These are phyloP conservation scores for Eptesicus fuscus DNA, from an alignment of 2,113 vertebrate species.

Conservation along the genomic window DNA sequence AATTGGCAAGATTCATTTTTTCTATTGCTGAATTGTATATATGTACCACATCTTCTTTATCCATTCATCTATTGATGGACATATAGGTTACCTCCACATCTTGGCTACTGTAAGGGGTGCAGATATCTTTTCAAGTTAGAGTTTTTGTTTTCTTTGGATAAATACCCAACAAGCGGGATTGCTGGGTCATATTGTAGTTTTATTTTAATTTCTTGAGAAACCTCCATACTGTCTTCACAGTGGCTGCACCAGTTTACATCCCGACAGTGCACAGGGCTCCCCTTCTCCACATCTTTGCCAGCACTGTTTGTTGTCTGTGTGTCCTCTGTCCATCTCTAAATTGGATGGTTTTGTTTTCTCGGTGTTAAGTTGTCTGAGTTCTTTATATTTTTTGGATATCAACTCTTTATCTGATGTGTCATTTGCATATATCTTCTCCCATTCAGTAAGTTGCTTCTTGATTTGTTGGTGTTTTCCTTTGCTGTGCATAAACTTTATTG, in stretches of 20 bases:
- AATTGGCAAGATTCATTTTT: not conserved
- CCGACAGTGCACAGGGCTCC: not conserved
- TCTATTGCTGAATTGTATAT: not conserved
- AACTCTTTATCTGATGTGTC: not conserved
- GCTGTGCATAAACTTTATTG: not conserved
- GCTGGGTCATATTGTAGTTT: not conserved
- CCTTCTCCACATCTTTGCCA: not conserved
- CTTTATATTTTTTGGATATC: not conserved
- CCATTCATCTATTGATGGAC: not conserved
- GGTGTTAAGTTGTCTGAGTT: not conserved
- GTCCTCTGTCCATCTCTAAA: not conserved
- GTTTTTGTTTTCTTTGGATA: not conserved
- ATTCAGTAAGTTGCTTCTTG: too few species aligned
- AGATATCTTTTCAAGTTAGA: too few species aligned
- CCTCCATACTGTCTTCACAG: too few species aligned
- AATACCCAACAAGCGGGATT: not conserved
- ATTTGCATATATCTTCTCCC: not conserved
- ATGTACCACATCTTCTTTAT: not conserved
- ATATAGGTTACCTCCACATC: not conserved
- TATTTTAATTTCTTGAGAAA: not conserved
- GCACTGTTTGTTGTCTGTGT: too few species aligned
- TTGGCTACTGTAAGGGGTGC: not conserved
- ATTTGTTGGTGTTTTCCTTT: not conserved
- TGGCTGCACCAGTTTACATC: too few species aligned
- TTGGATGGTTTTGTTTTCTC: not conserved